Evolutionary conservation across 2,797 vertebrate genomes (phyloP).

Genomic region (Heteromormyrus szaboi): DNA sequence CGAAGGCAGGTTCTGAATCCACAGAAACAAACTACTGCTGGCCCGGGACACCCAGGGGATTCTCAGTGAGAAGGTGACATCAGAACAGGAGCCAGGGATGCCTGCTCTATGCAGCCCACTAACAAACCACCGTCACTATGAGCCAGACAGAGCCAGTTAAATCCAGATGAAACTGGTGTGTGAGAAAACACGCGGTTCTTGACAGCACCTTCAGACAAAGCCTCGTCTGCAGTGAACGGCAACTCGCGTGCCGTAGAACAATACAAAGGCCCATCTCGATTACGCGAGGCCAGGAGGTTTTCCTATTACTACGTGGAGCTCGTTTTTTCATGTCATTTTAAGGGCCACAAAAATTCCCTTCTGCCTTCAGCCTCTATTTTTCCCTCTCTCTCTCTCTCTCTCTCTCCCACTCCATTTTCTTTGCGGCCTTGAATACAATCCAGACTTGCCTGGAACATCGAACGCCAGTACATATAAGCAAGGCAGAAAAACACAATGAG

Average conservation of each 20-base stretch:
- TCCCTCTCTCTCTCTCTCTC: not conserved
- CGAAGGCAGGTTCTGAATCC: not conserved
- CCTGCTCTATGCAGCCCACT: not conserved
- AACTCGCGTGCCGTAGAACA: not conserved
- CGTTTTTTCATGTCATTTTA: not conserved
- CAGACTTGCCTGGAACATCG: not conserved
- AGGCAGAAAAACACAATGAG: not conserved
- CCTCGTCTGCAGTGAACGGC: not conserved
- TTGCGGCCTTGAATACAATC: constrained; percentile 8
- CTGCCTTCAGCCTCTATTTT: not conserved
- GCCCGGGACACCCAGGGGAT: not conserved
- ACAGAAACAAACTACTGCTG: not conserved
- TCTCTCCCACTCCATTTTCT: not conserved
- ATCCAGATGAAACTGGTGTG: not conserved
- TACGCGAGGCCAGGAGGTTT: not conserved
- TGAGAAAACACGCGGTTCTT: not conserved
- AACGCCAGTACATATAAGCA: not conserved
- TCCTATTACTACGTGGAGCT: not conserved
- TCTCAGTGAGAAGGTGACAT: not conserved
- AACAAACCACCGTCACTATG: not conserved
- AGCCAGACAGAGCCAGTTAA: not conserved
- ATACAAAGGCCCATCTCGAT: not conserved
- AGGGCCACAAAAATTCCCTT: not conserved
- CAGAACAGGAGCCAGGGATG: not conserved
- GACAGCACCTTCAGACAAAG: not conserved